Base-by-base conservation (phyloP, 2,113 vertebrate species). In the Notothenia rossii region DNA sequence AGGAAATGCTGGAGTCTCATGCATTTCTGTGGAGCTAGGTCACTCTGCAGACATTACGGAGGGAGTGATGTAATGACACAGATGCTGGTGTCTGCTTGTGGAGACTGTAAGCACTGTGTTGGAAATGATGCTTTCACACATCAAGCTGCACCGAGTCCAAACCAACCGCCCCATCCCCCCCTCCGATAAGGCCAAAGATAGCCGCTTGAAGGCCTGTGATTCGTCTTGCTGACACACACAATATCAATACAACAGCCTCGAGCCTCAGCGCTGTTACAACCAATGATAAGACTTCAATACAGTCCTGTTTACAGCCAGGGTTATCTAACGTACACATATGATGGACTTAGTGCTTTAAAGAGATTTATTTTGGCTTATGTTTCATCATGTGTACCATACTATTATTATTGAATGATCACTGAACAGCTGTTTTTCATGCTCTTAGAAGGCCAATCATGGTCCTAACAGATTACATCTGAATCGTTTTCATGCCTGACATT, bases 21-120 rank as follows among this genome's bases (percentile, higher is more conserved):
- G 18, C 75, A 78, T 89, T 85, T 79, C 81, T 89, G 77, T 36
- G 43, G 4, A 29, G 75, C 58, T 54, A 77, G 58, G 63, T 90
- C 72, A 40, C 53, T 82, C 63, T 17, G 18, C 59, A 40, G 71
- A 62, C 75, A 15, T 58, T 58, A 48, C 45, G 83, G 72, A 85
- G 72, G 14, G 69, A 78, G 22, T 84, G 75, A 82, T 40, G 53
- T 77, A 59, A 2, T 2, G 1, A 70, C 22, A 65, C 55, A 10
- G 15, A 11, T 15, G 36, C 36, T 40, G 5, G 36, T 40, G 36
- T 62, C 58, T 72, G 45, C 67, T n/a, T 71, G 17, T 66, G 54
- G 45, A 46, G 36, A 20, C 20, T 62, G 36, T 10, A 1, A 13
- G 46, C 53, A 10, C 1, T 20, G 4, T 7, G 43, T 67, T n/a